phyloP scores from a whole-genome alignment of 2,113 vertebrate species.

The Ophthalmotilapia sp. region DNA sequence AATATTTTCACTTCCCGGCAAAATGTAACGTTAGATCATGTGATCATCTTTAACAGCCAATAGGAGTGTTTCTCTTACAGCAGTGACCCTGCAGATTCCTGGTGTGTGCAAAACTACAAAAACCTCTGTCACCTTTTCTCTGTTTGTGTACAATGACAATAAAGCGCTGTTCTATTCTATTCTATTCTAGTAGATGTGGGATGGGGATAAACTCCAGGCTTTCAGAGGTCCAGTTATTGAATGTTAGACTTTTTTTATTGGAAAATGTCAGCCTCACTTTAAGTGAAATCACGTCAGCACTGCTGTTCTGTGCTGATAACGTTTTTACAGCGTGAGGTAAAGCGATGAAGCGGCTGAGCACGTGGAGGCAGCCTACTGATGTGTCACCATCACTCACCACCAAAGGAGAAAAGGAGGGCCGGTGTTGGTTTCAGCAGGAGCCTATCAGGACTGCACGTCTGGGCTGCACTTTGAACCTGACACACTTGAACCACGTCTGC shows the following conservation, averaged over 20 bases:
- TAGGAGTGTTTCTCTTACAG: not conserved
- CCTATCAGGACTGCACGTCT: accelerated
- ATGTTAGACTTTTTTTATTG: not conserved
- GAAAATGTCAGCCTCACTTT: not conserved
- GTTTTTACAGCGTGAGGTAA: accelerated
- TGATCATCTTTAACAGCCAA: accelerated
- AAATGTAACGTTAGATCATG: not conserved
- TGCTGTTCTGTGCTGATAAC: accelerated
- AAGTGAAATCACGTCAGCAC: not conserved
- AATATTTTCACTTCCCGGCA: not conserved
- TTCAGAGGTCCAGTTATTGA: accelerated
- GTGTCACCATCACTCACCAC: not conserved
- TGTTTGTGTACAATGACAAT: not conserved
- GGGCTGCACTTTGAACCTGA: not conserved
- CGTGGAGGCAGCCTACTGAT: not conserved
- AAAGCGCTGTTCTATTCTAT: not conserved
- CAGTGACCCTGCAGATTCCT: not conserved
- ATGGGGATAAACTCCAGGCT: not conserved
- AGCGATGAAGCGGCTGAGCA: not conserved
- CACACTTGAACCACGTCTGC: not conserved
- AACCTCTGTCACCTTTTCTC: not conserved
- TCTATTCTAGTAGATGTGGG: not conserved
- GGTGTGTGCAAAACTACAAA: not conserved
- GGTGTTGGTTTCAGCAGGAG: not conserved
- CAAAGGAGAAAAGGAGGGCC: accelerated